These are phyloP conservation scores for Dromiciops gliroides DNA, from an alignment of 2,113 vertebrate genomes.

Conservation along the genomic window DNA sequence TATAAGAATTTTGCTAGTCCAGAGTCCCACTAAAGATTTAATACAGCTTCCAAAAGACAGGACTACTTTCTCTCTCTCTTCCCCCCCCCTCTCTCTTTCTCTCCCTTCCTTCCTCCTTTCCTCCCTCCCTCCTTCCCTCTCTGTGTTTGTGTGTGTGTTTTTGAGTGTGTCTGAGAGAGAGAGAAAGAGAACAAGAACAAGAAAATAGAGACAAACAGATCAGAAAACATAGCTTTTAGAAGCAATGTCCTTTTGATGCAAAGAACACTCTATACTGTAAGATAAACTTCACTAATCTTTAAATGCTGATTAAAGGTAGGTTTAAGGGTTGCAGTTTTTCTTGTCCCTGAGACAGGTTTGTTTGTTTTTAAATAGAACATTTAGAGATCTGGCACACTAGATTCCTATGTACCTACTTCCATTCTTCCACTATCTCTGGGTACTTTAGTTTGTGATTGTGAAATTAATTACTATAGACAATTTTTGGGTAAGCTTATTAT, in stretches of 20 bases:
- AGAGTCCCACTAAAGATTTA: not conserved
- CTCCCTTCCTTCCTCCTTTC: no score
- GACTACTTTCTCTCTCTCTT: no score
- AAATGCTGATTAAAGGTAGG: not conserved
- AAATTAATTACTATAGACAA: no score
- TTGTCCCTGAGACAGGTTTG: not conserved
- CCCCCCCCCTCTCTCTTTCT: no score
- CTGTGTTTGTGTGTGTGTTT: no score
- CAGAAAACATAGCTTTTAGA: not conserved
- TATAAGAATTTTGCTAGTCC: not conserved
- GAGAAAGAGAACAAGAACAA: not conserved
- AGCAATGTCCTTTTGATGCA: not conserved
- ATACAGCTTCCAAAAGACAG: not conserved
- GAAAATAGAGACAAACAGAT: not conserved
- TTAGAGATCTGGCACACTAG: not conserved
- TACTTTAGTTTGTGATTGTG: no score
- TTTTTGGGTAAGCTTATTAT: no score
- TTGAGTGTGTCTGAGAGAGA: no score
- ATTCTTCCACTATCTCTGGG: not conserved
- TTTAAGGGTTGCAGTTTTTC: not conserved
- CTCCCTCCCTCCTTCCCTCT: no score
- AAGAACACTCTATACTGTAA: not conserved
- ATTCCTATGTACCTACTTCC: not conserved
- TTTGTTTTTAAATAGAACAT: not conserved
- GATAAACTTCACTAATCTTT: not conserved